A percentile compares a stretch with the other conserved stretches of the same genome.
phyloP scores from a whole-genome alignment of 2,797 vertebrate genomes.

The Tragelaphus eurycerus region DNA sequence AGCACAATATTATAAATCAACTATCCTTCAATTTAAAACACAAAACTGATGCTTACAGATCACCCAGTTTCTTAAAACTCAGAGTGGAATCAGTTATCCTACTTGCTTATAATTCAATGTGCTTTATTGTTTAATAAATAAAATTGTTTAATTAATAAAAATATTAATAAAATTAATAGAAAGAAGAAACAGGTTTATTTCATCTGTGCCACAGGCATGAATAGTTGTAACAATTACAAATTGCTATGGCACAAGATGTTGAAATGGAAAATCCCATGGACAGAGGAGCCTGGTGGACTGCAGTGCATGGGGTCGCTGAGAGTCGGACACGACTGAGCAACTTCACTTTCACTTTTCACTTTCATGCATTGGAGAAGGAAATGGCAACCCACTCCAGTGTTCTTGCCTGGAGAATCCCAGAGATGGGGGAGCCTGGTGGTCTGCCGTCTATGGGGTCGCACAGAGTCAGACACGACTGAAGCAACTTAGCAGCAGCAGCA shows the following conservation, averaged over 20 bases:
- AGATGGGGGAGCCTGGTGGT: too few species aligned
- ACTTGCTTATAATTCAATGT: not conserved
- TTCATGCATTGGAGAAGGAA: too few species aligned
- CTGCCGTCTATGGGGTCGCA: too few species aligned
- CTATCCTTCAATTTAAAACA: not conserved
- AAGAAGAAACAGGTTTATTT: slow-evolving; percentile 8
- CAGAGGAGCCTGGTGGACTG: too few species aligned
- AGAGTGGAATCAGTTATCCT: not conserved
- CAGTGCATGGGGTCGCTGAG: too few species aligned
- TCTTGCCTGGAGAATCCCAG: too few species aligned
- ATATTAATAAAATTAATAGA: not conserved
- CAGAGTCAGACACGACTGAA: too few species aligned
- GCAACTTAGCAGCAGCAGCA: too few species aligned
- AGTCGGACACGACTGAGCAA: too few species aligned
- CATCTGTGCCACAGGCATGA: not conserved
- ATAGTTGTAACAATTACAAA: not conserved
- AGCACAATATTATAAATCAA: not conserved
- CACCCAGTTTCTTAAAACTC: not conserved
- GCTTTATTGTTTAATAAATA: not conserved
- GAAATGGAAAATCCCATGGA: not conserved
- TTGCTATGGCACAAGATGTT: not conserved
- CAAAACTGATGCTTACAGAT: not conserved
- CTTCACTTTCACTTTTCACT: too few species aligned
- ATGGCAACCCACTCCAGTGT: too few species aligned
- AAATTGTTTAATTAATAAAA: not conserved